A percentile compares a stretch with the other conserved stretches of the same genome.
Conservation (phyloP, 2,797 vertebrate genomes). For the Tenualosa ilisha region DNA sequence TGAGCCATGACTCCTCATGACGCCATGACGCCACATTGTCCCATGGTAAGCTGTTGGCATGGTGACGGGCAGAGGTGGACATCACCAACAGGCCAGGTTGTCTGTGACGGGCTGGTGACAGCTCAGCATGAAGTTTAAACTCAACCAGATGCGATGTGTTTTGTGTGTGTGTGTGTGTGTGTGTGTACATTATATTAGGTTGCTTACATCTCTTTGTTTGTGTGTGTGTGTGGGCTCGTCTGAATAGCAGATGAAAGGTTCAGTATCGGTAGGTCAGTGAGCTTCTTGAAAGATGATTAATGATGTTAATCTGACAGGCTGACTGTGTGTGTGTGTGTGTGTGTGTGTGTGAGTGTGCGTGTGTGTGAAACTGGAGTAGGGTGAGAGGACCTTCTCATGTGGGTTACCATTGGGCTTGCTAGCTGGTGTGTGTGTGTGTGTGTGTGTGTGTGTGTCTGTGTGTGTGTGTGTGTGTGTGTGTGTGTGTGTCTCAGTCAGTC, state of each 20-base stretch:
- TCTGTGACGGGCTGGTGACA: conserved; percentile 53
- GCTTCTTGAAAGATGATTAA: conserved; percentile 52
- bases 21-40: conserved; percentile 45
- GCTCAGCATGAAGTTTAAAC: conserved; percentile 52
- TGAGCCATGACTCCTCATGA: no score
- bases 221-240: background rate
- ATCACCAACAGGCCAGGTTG: conserved; percentile 50
- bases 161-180: conserved; percentile 23
- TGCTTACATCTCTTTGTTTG: background rate
- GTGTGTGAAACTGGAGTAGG: conserved; percentile 25
- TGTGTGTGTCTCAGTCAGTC: background rate
- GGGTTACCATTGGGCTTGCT: background rate
- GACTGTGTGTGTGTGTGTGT: conserved; percentile 30
- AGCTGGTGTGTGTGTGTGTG: background rate
- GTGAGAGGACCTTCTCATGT: background rate
- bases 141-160: conserved; percentile 57
- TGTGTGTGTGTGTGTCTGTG: no score
- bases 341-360: conserved; percentile 30
- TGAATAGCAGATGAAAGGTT: conserved; percentile 44
- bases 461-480: background rate
- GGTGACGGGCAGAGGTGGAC: conserved; percentile 42
- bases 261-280: conserved; percentile 48
- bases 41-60: conserved; percentile 40
- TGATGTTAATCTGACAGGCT: conserved; percentile 38
- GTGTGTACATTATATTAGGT: background rate